Conservation (phyloP, 2,113 vertebrate species). For the Gila orcuttii region DNA sequence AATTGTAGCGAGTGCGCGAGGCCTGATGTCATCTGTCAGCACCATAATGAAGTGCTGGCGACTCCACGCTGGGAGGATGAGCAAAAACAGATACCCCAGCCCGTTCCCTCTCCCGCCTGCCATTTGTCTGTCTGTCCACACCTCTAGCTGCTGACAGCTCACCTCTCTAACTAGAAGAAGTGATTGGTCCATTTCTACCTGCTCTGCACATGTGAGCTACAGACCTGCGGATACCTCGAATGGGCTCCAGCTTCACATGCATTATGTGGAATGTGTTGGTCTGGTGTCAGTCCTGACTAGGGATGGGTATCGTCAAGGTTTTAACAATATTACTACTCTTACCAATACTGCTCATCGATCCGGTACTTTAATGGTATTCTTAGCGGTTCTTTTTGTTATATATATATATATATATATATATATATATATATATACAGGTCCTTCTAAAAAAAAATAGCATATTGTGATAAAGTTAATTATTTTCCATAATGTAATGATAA, state of each 20-base stretch:
- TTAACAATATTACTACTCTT: too few relatives aligned
- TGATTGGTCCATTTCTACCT: background rate
- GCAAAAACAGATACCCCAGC: constrained; percentile 42
- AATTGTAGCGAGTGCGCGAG: constrained; percentile 29
- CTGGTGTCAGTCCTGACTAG: background rate
- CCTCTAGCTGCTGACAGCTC: constrained; percentile 21
- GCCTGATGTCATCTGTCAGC: constrained; percentile 56
- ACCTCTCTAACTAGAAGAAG: background rate
- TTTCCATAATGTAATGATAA: too few relatives aligned
- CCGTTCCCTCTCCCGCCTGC: background rate
- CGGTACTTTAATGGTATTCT: too few relatives aligned
- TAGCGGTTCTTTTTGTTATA: too few relatives aligned
- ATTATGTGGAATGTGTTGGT: background rate
- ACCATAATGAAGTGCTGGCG: constrained; percentile 54
- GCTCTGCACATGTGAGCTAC: background rate
- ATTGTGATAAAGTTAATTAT: too few relatives aligned
- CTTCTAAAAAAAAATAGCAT: too few relatives aligned
- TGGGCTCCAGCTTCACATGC: background rate
- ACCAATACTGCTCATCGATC: too few relatives aligned
- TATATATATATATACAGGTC: too few relatives aligned
- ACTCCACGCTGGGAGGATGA: constrained; percentile 26
- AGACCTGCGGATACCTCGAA: background rate
- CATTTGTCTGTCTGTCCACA: constrained; percentile 30
- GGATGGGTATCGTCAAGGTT: too few relatives aligned
- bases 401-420: too few relatives aligned